These are phyloP conservation scores for Platyura marginata DNA, from an alignment of 1,140 invertebrate genomes.

Conservation along the genomic window DNA sequence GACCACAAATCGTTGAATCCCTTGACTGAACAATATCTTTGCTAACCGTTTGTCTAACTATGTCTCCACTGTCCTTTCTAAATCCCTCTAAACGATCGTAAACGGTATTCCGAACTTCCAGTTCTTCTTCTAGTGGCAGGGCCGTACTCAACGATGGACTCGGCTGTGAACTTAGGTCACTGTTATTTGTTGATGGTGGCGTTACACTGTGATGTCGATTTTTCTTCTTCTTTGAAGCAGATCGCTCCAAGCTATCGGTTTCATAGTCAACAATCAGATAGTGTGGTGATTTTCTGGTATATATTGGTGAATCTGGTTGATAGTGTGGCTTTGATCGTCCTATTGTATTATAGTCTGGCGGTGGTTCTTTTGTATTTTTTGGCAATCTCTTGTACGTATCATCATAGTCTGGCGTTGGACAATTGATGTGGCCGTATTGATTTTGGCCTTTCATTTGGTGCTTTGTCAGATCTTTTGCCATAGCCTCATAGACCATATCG, in stretches of 20 bases:
- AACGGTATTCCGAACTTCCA: slow-evolving; percentile 54
- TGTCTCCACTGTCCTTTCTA: slow-evolving; percentile 17
- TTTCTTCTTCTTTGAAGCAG: slow-evolving; percentile 29
- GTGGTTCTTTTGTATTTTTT: slow-evolving; percentile 12
- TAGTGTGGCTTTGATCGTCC: slow-evolving; percentile 14
- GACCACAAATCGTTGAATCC: too few relatives aligned
- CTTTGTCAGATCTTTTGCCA: slow-evolving; percentile 25
- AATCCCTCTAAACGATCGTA: slow-evolving; percentile 23
- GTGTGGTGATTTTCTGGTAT: slow-evolving; percentile 19
- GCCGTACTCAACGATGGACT: slow-evolving; percentile 47
- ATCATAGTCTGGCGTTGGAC: slow-evolving; percentile 23
- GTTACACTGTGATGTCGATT: slow-evolving; percentile 27
- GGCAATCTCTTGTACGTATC: slow-evolving; percentile 9
- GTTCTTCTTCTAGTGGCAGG: slow-evolving; percentile 53
- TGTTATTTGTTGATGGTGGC: slow-evolving; percentile 40
- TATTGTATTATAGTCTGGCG: slow-evolving; percentile 23
- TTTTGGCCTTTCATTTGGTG: slow-evolving; percentile 2
- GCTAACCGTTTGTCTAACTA: slow-evolving; percentile 9
- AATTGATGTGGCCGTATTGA: slow-evolving; percentile 7
- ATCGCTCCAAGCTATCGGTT: slow-evolving; percentile 57
- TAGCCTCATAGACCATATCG: slow-evolving; percentile 40
- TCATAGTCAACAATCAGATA: slow-evolving; percentile 42
- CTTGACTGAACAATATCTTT: slow-evolving; percentile 3
- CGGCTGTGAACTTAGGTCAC: slow-evolving; percentile 42
- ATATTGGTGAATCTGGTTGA: slow-evolving; percentile 22